phyloP scores from a whole-genome alignment of 35 echinoderm and acorn worm species.

The Eucidaris tribuloides region DNA sequence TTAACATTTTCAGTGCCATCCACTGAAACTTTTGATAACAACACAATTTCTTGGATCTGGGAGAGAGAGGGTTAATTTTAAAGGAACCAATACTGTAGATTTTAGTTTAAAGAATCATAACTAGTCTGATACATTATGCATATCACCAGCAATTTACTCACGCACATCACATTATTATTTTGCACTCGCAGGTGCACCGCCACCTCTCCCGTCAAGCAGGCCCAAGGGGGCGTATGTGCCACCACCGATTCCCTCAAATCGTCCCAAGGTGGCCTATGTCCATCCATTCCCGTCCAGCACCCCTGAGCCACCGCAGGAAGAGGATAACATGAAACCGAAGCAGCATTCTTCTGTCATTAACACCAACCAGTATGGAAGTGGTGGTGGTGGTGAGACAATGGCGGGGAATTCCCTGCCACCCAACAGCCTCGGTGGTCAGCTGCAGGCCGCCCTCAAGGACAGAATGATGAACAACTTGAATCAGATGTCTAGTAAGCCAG shows the following conservation, averaged over 20 bases:
- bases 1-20: too few relatives aligned
- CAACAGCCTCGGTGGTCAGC: background rate
- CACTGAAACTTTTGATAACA: too few relatives aligned
- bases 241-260: conserved; percentile 36
- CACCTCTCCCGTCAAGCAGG: conserved; percentile 48
- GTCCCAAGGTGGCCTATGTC: conserved; percentile 49
- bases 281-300: conserved; percentile 36
- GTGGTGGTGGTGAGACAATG: too few relatives aligned
- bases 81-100: too few relatives aligned
- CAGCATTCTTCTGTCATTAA: background rate
- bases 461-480: conserved; percentile 38
- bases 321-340: background rate
- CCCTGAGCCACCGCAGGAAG: background rate
- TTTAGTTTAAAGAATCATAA: too few relatives aligned
- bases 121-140: too few relatives aligned
- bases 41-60: too few relatives aligned
- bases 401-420: background rate
- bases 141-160: too few relatives aligned
- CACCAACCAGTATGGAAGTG: too few relatives aligned
- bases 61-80: too few relatives aligned
- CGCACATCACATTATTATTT: too few relatives aligned
- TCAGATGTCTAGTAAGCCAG: conserved; percentile 12
- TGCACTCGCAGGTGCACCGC: conserved; percentile 49
- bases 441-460: conserved; percentile 20
- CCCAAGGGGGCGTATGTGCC: conserved; percentile 56